Conservation (phyloP, 2,113 vertebrate species). For the Crotalus tigris region DNA sequence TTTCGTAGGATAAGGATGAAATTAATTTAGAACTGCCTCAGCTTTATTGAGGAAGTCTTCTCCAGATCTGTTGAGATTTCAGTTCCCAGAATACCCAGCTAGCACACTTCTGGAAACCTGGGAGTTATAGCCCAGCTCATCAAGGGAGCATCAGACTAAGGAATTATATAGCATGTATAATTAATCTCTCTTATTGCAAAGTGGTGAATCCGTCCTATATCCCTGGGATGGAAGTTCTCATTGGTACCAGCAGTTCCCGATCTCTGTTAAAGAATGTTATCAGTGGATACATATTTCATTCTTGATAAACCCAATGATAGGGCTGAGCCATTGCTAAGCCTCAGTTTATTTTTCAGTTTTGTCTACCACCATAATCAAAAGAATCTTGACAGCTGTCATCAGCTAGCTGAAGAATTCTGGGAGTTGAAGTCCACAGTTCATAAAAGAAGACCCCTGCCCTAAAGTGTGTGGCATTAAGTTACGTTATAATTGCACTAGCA, state of each 20-base stretch:
- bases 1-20: not conserved
- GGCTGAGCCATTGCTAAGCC: not conserved
- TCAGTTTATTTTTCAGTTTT: not conserved
- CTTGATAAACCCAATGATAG: not conserved
- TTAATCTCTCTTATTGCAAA: not conserved
- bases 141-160: not conserved
- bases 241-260: not conserved
- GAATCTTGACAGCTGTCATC: not conserved
- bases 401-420: not conserved
- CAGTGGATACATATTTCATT: not conserved
- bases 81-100: not conserved
- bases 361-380: not conserved
- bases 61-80: not conserved
- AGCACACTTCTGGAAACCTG: not conserved
- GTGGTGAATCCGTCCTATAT: not conserved
- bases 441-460: too few relatives aligned
- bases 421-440: too few relatives aligned
- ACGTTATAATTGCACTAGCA: not conserved
- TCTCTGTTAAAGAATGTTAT: not conserved
- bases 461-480: not conserved
- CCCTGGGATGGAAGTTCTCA: not conserved
- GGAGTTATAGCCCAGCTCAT: not conserved
- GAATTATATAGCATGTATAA: not conserved
- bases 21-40: conserved; percentile 21
- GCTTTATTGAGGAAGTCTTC: not conserved